Percentiles rank a stretch among this genome's conserved stretches.
These are phyloP conservation scores for Ceratosolen fusciceps DNA, from an alignment of 1,140 invertebrate species.

Conservation along the genomic window DNA sequence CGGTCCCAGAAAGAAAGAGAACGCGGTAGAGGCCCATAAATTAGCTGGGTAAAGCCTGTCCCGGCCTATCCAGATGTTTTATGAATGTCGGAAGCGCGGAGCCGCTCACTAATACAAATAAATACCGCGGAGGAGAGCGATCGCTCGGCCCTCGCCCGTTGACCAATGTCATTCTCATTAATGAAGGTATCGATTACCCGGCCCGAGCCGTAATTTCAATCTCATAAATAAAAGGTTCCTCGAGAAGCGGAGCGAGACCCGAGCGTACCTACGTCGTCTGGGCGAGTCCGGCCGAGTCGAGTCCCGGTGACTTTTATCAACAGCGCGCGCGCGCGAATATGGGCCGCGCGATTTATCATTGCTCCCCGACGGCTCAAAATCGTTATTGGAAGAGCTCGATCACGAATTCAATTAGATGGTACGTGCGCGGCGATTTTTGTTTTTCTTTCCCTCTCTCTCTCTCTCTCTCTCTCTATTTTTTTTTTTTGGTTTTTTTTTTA, in stretches of 20 bases:
- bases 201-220: slow-evolving; percentile 14
- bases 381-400: neutral
- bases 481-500: too few species aligned
- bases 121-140: neutral
- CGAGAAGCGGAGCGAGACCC: too few species aligned
- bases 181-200: slow-evolving; percentile 59
- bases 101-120: neutral
- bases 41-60: too few species aligned
- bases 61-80: neutral
- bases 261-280: neutral
- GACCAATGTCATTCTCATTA: slow-evolving; percentile 57
- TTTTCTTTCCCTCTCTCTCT: neutral
- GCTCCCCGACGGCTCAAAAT: neutral
- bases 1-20: too few species aligned
- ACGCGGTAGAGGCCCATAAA: neutral
- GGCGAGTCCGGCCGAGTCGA: too few species aligned
- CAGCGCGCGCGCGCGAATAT: neutral
- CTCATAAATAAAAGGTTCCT: slow-evolving; percentile 2
- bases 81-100: too few species aligned
- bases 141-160: slow-evolving; percentile 17
- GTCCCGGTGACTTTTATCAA: neutral
- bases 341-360: too few species aligned
- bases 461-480: too few species aligned
- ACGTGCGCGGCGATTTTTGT: neutral
- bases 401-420: slow-evolving; percentile 20